Base-by-base conservation (phyloP, 2,113 vertebrate species). In the Silurus meridionalis region DNA sequence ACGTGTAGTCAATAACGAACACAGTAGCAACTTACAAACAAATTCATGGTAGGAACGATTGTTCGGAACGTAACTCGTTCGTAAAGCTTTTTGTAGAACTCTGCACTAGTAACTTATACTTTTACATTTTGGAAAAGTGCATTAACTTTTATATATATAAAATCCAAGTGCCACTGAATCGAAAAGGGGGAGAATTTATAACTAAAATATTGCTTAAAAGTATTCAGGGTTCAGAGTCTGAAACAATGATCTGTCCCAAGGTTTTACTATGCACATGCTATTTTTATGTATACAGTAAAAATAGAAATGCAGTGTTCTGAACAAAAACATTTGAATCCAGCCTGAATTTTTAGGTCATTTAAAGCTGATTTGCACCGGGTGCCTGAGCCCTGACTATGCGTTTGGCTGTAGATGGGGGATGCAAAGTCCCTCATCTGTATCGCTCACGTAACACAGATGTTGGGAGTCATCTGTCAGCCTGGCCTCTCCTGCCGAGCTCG, bases 381-480 rank as follows among this genome's bases (percentile, higher is more conserved):
- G 78, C 69, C 81, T 86, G 89, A 72, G 80, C 89, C 92, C 91
- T 93, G 92, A 92, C 91, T 86, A 57, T 88, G 90, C 13, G 64
- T 69, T 86, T 71, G 89, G 88, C 91, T 92, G 85, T 50, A 7
- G 15, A 10, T 71, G 61, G 80, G 80, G 80, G 86, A 67, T 72
- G 61, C 85, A 77, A 91, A 93, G 93, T 96, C 96, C 95, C 95
- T 98, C 97, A 97, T 97, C 97, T 97, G 96, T 97, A 97, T 95
- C 92, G 94, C 94, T 95, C 95, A 97, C 97, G 94, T 98, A 99
- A 99, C 98, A 99, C 98, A 99, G 98, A 99, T 99, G 98, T 98
- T 99, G 97, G 95, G 97, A 98, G 97, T 97, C 98, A 99, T 99
- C 98, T 99, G 98, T 98, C 98, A 98, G 95, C 97, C 96, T 96